Base-by-base conservation (phyloP, 2,113 vertebrate genomes). In the Chaetorhynchus papuensis region DNA sequence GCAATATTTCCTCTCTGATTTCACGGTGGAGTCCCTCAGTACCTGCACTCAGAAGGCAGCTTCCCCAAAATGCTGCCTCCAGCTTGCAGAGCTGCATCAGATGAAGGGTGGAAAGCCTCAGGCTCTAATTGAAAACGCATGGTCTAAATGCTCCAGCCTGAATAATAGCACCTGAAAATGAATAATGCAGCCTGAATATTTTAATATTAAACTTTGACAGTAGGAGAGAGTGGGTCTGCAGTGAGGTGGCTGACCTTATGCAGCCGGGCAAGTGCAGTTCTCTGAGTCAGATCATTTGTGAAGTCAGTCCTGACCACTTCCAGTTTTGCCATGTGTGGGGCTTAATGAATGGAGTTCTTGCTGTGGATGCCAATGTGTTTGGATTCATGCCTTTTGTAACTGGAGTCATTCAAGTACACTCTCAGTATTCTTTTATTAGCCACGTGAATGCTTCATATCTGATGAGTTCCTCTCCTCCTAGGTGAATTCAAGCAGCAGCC, bases 401-500 rank as follows among this genome's bases (percentile, higher is more conserved):
- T 77, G 35, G 18, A 70, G 6, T 22, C 52, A 31, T 63, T 61
- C 30, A 33, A 15, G 16, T 45, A 19, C n/a, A 77, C 13, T 49
- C n/a, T 72, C 33, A 26, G 6, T 71, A 15, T 59, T 41, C 21
- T 93, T 69, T 54, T 47, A 37, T 52, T 68, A 44, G 61, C 33
- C 24, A 44, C 56, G 56, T 33, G 74, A 93, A 54, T 57, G 57
- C 56, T 42, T 83, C 41, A 8, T 28, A 37, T 72, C 26, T 53
- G 35, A 30, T 39, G 47, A 79, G 31, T 20, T 95, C 13, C 83
- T 56, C 57, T 91, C 27, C 83, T 93, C 45, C 17, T 85, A 99
- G 99, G 99, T 99, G 80, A 99, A 99, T 96, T 98, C 98, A 11
- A 99, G 98, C 16, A 99, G 98, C 96, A 98, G 98, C 90, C 94